These are phyloP conservation scores for Catamblyrhynchus diadema DNA, from an alignment of 2,797 vertebrate genomes.

Conservation along the genomic window DNA sequence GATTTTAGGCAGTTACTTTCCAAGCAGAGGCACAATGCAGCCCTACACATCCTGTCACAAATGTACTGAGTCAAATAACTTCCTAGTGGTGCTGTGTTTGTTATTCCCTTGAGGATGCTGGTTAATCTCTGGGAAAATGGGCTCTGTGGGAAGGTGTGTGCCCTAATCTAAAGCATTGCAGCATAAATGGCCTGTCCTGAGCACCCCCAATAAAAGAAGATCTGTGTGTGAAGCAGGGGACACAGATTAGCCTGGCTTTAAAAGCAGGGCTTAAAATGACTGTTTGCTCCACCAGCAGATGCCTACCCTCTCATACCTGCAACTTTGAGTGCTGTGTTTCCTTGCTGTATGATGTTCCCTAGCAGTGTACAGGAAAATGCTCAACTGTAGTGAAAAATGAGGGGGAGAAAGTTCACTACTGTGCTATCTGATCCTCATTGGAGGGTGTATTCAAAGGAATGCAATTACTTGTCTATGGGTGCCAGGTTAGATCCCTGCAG, in stretches of 20 bases:
- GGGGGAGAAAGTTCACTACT: not conserved
- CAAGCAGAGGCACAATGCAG: not conserved
- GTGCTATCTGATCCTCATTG: not conserved
- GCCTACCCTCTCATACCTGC: not conserved
- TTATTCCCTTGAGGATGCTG: not conserved
- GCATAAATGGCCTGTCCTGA: not conserved
- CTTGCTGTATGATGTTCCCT: not conserved
- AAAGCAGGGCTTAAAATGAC: not conserved
- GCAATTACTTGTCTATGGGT: rapidly evolving
- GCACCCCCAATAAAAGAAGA: not conserved
- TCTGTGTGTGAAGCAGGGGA: not conserved
- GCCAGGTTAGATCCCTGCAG: not conserved
- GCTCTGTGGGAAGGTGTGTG: not conserved
- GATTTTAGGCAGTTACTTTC: not conserved
- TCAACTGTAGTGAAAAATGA: not conserved
- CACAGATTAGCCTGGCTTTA: not conserved
- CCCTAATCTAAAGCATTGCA: not conserved
- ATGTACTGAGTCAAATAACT: not conserved
- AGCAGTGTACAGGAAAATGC: not conserved
- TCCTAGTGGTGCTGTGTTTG: not conserved
- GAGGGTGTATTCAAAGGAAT: rapidly evolving
- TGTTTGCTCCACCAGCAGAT: not conserved
- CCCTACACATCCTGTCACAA: not conserved
- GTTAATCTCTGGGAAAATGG: not conserved
- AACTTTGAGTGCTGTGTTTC: not conserved